Percentiles rank a stretch among this genome's conserved stretches.
Evolutionary conservation across 2,113 vertebrate genomes (phyloP).

Genomic region (Corydoras maculifer): DNA sequence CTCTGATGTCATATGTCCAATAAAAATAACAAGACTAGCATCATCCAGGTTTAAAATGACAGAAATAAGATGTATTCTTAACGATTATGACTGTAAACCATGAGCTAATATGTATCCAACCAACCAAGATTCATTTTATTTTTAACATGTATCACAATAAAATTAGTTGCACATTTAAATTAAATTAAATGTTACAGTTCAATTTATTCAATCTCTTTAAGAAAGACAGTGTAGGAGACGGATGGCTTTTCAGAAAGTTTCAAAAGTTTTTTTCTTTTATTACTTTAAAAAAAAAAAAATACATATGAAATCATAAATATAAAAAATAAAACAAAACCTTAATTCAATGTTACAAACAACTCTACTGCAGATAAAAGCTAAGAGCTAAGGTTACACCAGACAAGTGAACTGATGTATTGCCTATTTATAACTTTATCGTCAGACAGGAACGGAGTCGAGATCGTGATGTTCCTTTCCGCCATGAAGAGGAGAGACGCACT

Average conservation of each 20-base stretch:
- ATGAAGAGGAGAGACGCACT: slow-evolving; percentile 39
- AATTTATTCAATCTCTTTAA: no score
- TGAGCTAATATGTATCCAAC: no score
- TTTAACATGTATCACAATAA: no score
- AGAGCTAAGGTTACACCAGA: slow-evolving; percentile 57
- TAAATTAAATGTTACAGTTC: no score
- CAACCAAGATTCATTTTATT: no score
- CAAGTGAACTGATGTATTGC: slow-evolving; percentile 50
- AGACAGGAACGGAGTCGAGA: slow-evolving; percentile 29
- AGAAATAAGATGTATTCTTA: no score
- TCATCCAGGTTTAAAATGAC: no score
- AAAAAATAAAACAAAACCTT: slow-evolving; percentile 55
- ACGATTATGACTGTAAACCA: no score
- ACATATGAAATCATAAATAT: slow-evolving; percentile 72
- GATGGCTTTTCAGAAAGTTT: no score
- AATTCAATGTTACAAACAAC: slow-evolving; percentile 60
- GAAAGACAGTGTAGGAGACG: background rate
- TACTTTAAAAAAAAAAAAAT: slow-evolving; percentile 65
- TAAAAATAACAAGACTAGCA: no score
- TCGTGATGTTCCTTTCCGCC: slow-evolving; percentile 37
- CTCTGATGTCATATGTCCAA: no score
- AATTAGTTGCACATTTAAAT: no score
- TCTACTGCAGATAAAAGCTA: slow-evolving; percentile 61
- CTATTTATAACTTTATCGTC: slow-evolving; percentile 44
- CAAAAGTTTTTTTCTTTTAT: slow-evolving; percentile 52